phyloP scores from a whole-genome alignment of 2,888 invertebrate species.

The Lasioglossum figueresi region DNA sequence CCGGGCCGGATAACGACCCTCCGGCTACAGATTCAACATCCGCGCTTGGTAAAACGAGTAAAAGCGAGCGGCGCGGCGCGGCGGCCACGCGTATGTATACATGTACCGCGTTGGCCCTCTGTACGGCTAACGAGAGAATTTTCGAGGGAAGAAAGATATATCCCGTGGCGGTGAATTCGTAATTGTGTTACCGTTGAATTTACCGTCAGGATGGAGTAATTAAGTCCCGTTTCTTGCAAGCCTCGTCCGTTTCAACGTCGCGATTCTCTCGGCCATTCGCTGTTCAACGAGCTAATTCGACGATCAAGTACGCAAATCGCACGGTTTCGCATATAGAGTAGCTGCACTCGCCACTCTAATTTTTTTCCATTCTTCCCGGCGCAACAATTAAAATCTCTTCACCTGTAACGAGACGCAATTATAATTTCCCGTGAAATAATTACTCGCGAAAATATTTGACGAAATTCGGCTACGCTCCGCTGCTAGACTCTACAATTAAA shows the following conservation, averaged over 20 bases:
- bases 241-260: constrained; percentile 1
- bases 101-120: not conserved
- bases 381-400: not conserved
- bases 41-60: constrained; percentile 18
- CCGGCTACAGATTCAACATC: constrained; percentile 3
- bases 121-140: constrained; percentile 30
- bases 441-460: not conserved
- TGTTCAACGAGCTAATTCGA: constrained; percentile 8
- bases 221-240: constrained; percentile 37
- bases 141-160: constrained; percentile 15
- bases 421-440: not conserved
- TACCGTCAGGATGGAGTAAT: constrained; percentile 26
- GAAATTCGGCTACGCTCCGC: not conserved
- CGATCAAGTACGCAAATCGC: not conserved
- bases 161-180: constrained; percentile 30
- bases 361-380: not conserved
- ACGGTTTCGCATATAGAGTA: not conserved
- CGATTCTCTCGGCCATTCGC: not conserved
- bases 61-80: not conserved
- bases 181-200: constrained; percentile 44
- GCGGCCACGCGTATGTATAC: not conserved
- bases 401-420: not conserved
- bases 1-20: constrained; percentile 32
- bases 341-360: not conserved
- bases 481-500: not conserved